Evolutionary conservation across 2,113 vertebrate species (phyloP).

Genomic region (Hemichromis elongatus): DNA sequence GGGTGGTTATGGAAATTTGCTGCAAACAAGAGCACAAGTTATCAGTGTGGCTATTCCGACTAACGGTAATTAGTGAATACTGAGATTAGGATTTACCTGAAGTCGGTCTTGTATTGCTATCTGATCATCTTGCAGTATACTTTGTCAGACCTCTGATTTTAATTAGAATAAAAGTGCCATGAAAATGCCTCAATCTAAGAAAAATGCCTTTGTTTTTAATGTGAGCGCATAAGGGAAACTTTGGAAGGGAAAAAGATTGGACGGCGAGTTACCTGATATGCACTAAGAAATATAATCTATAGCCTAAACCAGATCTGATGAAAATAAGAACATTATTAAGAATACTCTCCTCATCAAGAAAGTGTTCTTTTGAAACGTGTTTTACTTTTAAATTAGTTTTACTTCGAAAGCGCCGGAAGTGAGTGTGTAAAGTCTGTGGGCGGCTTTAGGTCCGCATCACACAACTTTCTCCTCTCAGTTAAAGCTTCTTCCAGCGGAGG

Average conservation of each 20-base stretch:
- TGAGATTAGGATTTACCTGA: not conserved
- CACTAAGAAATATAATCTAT: not conserved
- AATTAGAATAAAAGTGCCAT: not conserved
- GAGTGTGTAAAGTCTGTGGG: fast-evolving
- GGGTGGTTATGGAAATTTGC: no score
- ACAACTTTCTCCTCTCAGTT: not conserved
- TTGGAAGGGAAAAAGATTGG: not conserved
- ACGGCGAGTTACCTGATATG: not conserved
- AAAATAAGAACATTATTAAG: not conserved
- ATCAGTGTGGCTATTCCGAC: not conserved
- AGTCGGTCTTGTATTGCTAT: not conserved
- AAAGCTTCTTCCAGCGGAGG: fast-evolving
- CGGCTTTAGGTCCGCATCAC: not conserved
- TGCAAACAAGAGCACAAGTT: not conserved
- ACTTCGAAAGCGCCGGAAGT: slow-evolving; percentile 25
- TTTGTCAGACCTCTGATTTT: not conserved
- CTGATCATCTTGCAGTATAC: not conserved
- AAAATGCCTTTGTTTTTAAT: not conserved
- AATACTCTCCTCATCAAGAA: not conserved
- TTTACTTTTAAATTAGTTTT: not conserved
- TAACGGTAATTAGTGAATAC: not conserved
- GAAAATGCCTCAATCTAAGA: not conserved
- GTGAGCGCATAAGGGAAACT: not conserved
- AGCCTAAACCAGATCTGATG: not conserved
- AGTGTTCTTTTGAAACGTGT: not conserved